Evolutionary conservation across 2,888 invertebrate genomes (phyloP).

Genomic region (Sarcophaga variegata): DNA sequence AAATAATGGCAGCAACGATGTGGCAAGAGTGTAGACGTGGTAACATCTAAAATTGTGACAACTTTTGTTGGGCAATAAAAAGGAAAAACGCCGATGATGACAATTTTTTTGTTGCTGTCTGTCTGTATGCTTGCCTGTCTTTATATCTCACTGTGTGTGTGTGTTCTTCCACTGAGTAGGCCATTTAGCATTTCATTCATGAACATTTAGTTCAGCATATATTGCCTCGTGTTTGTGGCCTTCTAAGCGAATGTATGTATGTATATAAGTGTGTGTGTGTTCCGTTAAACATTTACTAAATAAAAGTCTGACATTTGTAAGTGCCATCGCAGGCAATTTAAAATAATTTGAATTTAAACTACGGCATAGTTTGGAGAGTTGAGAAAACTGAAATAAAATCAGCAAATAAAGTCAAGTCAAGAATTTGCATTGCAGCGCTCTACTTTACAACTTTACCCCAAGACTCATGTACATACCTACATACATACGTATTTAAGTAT

Average conservation of each 20-base stretch:
- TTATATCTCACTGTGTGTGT: not conserved
- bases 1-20: conserved; percentile 12
- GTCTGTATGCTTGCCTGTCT: not conserved
- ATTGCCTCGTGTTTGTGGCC: not conserved
- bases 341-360: conserved; percentile 43
- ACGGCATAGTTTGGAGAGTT: not conserved
- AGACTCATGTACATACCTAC: not conserved
- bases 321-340: conserved; percentile 53
- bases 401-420: not conserved
- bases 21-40: conserved; percentile 20
- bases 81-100: conserved; percentile 27
- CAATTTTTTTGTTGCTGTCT: conserved; percentile 7
- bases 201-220: not conserved
- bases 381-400: not conserved
- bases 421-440: not conserved
- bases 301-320: conserved; percentile 54
- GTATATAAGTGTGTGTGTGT: not conserved
- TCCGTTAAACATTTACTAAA: conserved; percentile 1
- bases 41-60: conserved; percentile 54
- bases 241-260: not conserved
- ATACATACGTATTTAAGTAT: not conserved
- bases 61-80: conserved; percentile 48
- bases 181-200: conserved; percentile 24
- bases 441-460: not conserved
- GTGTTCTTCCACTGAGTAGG: conserved; percentile 25